Percentiles rank a stretch among this genome's conserved stretches.
These are phyloP conservation scores for Catharus fuscescens DNA, from an alignment of 2,113 vertebrate species.

Conservation along the genomic window DNA sequence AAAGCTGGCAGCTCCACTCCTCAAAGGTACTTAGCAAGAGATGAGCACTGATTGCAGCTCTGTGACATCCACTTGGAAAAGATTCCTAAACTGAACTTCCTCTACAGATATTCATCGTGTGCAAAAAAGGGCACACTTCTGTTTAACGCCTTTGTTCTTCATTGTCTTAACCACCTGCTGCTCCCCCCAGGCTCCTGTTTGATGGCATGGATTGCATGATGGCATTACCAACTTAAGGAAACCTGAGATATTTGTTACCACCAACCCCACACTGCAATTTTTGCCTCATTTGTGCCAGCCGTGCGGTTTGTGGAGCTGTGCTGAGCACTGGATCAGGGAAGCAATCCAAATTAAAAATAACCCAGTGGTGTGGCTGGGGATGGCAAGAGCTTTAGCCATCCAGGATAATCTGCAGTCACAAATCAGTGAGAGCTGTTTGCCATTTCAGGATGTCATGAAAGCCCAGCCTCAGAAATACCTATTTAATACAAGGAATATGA, in stretches of 20 bases:
- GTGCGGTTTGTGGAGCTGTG: not conserved
- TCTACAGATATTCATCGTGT: not conserved
- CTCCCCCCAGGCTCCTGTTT: not conserved
- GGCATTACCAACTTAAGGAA: not conserved
- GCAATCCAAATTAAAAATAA: conserved; percentile 34
- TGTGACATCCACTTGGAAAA: fast-evolving
- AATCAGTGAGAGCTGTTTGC: not conserved
- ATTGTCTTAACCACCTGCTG: not conserved
- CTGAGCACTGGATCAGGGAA: not conserved
- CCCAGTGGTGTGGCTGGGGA: not conserved
- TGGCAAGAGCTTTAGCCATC: not conserved
- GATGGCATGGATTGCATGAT: not conserved
- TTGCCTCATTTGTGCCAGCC: not conserved
- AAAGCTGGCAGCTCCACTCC: not conserved
- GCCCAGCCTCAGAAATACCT: not conserved
- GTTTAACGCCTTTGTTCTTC: not conserved
- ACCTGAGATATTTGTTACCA: not conserved
- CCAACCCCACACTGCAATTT: not conserved
- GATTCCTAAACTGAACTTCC: not conserved
- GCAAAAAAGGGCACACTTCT: not conserved
- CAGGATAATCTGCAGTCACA: not conserved
- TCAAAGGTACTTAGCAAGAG: not conserved
- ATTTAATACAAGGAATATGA: not conserved
- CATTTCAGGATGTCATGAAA: not conserved
- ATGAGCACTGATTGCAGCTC: fast-evolving